phyloP scores from a whole-genome alignment of 2,113 vertebrate genomes.

The Sinocyclocheilus anshuiensis region DNA sequence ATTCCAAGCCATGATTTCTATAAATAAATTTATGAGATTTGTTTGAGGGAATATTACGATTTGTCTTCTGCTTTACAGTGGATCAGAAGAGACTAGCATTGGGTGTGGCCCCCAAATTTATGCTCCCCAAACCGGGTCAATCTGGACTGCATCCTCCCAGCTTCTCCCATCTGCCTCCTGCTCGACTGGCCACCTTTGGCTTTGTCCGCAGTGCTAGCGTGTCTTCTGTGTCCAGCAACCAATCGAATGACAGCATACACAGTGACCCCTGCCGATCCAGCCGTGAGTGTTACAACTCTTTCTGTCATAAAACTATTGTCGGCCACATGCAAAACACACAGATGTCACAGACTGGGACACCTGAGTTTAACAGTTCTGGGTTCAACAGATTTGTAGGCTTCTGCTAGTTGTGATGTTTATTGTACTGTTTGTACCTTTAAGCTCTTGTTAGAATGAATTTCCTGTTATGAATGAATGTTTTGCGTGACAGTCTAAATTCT shows the following conservation, averaged over 20 bases:
- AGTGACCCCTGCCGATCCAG: constrained; percentile 79
- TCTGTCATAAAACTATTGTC: not conserved
- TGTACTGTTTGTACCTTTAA: not conserved
- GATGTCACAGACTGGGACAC: not conserved
- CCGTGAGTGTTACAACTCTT: constrained; percentile 77
- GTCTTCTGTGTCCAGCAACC: constrained; percentile 88
- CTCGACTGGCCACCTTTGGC: constrained; percentile 84
- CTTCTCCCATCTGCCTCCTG: constrained; percentile 85
- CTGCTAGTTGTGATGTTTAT: not conserved
- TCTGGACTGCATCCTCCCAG: constrained; percentile 91
- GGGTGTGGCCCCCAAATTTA: constrained; percentile 77
- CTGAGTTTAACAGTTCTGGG: not conserved
- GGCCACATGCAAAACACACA: constrained; percentile 1
- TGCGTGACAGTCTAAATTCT: not conserved
- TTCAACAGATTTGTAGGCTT: not conserved
- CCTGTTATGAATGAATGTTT: not conserved
- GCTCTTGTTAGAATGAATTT: not conserved
- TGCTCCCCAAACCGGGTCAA: constrained; percentile 82
- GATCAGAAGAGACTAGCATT: constrained; percentile 81
- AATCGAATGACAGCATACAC: constrained; percentile 81
- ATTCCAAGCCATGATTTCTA: not conserved
- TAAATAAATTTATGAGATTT: not conserved
- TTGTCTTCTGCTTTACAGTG: constrained; percentile 57
- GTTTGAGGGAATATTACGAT: not conserved
- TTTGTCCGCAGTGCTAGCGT: constrained; percentile 87